phyloP scores from a whole-genome alignment of 2,888 invertebrate genomes.

The Ellobium chinense region DNA sequence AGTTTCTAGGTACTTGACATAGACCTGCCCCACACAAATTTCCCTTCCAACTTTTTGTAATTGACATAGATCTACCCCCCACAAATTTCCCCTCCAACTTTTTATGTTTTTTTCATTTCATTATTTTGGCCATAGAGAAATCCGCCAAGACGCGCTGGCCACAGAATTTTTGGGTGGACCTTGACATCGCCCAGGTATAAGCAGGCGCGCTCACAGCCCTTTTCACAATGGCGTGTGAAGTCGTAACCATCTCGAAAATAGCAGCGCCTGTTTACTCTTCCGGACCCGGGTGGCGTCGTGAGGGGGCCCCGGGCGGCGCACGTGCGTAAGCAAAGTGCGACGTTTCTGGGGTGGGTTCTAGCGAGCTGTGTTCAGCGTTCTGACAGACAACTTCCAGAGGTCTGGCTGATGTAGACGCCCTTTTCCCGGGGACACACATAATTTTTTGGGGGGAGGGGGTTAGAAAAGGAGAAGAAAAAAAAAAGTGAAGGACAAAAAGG shows the following conservation, averaged over 20 bases:
- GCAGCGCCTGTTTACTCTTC: slow-evolving; percentile 22
- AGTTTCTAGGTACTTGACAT: too few species aligned
- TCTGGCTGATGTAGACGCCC: background rate
- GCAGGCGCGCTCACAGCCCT: background rate
- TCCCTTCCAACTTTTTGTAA: too few species aligned
- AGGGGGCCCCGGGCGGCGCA: slow-evolving; percentile 4
- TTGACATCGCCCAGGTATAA: slow-evolving; percentile 30
- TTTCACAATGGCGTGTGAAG: slow-evolving; percentile 26
- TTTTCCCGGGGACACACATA: too few species aligned
- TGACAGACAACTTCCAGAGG: slow-evolving; percentile 28
- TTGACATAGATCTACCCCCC: too few species aligned
- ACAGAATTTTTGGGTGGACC: slow-evolving; percentile 10
- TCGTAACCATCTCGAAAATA: slow-evolving; percentile 26
- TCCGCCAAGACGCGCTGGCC: too few species aligned
- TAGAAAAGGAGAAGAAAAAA: too few species aligned
- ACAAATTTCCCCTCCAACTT: too few species aligned
- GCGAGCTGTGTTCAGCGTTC: background rate
- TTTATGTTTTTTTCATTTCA: too few species aligned
- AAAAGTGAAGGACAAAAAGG: too few species aligned
- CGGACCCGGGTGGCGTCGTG: slow-evolving; percentile 6
- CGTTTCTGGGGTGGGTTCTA: slow-evolving; percentile 7
- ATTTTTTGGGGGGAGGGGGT: too few species aligned
- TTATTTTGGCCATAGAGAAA: too few species aligned
- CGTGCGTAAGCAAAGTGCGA: slow-evolving; percentile 27
- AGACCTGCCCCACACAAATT: too few species aligned